Percentiles rank a stretch among this genome's conserved stretches.
Evolutionary conservation across 92 coral and sea anemone genomes (phyloP).

Genomic region (Phenganax subtilis): DNA sequence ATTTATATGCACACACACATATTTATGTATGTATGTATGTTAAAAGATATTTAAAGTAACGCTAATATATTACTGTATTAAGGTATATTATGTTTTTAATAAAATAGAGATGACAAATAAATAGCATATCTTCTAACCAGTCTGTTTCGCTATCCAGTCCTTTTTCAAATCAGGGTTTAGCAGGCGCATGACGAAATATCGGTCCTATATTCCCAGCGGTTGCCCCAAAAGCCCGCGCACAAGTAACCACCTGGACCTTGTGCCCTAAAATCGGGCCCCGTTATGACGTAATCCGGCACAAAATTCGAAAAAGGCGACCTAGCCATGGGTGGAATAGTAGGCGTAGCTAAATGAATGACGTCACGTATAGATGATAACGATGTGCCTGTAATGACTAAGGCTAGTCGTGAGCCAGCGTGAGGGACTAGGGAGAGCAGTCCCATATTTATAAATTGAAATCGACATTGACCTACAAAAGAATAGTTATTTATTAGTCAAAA

Average conservation of each 20-base stretch:
- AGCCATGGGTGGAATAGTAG: constrained; percentile 98
- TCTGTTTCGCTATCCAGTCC: not conserved
- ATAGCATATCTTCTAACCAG: too few relatives aligned
- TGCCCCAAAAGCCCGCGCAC: constrained; percentile 95
- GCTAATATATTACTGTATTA: not conserved
- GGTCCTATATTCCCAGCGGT: constrained; percentile 74
- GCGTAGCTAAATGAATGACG: constrained; percentile 74
- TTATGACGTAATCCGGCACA: constrained; percentile 94
- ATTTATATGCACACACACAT: constrained; percentile 4
- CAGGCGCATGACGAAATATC: constrained; percentile 74
- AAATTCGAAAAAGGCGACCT: constrained; percentile 96
- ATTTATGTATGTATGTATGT: too few relatives aligned
- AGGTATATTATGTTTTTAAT: not conserved
- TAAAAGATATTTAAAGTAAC: not conserved
- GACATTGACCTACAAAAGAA: constrained; percentile 52
- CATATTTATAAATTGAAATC: constrained; percentile 55
- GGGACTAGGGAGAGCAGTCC: constrained; percentile 87
- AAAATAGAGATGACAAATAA: too few relatives aligned
- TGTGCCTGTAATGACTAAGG: constrained; percentile 82
- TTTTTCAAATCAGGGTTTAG: constrained; percentile 12
- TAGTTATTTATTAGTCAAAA: not conserved
- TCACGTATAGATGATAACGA: constrained; percentile 76
- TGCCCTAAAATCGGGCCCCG: constrained; percentile 90
- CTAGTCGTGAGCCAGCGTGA: constrained; percentile 71
- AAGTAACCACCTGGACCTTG: constrained; percentile 91